phyloP scores from a whole-genome alignment of 2,797 vertebrate genomes.

The Margarornis squamiger region DNA sequence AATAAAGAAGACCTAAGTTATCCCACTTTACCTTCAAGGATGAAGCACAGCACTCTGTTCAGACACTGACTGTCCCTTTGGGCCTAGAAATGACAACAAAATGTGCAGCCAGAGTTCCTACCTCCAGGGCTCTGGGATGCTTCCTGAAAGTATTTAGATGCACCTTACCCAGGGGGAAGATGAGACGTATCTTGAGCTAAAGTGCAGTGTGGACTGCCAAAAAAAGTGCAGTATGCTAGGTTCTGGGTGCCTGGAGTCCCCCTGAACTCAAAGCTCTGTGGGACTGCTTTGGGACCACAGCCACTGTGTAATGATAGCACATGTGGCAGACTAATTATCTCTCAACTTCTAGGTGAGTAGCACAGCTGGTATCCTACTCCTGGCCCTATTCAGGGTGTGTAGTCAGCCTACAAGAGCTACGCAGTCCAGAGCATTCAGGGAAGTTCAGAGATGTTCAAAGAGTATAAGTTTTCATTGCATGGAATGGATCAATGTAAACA shows the following conservation, averaged over 20 bases:
- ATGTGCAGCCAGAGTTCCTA: not conserved
- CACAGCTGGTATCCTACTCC: not conserved
- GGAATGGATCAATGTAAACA: not conserved
- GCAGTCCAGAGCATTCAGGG: not conserved
- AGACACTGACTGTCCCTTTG: not conserved
- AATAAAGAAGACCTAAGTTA: not conserved
- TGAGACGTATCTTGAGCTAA: not conserved
- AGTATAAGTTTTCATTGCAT: not conserved
- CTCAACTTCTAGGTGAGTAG: not conserved
- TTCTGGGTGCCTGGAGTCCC: not conserved
- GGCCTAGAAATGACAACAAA: not conserved
- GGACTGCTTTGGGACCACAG: not conserved
- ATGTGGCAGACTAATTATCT: not conserved
- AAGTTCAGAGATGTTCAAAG: not conserved
- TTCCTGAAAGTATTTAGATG: not conserved
- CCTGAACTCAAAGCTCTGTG: not conserved
- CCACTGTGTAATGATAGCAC: not conserved
- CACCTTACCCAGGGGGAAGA: not conserved
- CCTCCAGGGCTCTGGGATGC: not conserved
- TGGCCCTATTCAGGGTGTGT: not conserved
- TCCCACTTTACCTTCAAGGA: not conserved
- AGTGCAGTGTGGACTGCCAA: fast-evolving
- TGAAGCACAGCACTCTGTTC: not conserved
- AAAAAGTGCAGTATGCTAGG: fast-evolving
- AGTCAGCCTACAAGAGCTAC: not conserved